Base-by-base conservation (phyloP, 1,140 invertebrate genomes). In the Ctenoplectra terminalis region DNA sequence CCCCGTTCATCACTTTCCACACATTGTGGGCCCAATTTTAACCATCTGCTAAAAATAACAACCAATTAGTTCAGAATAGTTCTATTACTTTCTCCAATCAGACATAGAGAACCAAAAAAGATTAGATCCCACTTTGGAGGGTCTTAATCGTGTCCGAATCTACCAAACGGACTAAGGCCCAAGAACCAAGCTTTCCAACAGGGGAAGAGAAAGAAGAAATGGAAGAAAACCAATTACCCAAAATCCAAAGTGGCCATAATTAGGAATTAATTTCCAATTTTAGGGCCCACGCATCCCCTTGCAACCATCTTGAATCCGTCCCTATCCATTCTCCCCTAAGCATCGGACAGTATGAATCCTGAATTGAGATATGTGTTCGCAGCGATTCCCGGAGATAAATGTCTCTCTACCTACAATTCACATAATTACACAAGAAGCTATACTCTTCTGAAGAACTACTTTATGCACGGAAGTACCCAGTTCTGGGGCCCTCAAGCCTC, bases 301-400 rank as follows among this genome's bases (percentile, higher is more conserved):
- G 48, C 54, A 48, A 52, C 23, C 7, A 46, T 6, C 64, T 17
- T 34, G 48, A 46, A 34, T 54, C 72, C 50, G 20, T 72, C 20
- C 23, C 8, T 9, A 43, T 48, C 26, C 26, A 31, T 63, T 86
- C 50, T 50, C 37, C n/a, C 66, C 46, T 48, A 17, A 15, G 29
- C 17, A 37, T 20, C 46, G 60, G 71, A 56, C 64, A 79, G 71
- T 66, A 86, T 87, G 80, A 76, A 78, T 81, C 31, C 74, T 82
- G 67, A 72, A 54, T 37, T 73, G 81, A 78, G 89, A 90, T 90
- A 90, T 90, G 88, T 89, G 74, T 88, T 84, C 69, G 84, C 74
- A 86, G 78, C 69, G 74, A 86, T 80, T 61, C 58, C 17, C 15
- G 56, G 54, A 82, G 85, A 71, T 77, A 86, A 71, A 82, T 61